Conservation (phyloP, 2,797 vertebrate species). For the Trichosurus vulpecula region DNA sequence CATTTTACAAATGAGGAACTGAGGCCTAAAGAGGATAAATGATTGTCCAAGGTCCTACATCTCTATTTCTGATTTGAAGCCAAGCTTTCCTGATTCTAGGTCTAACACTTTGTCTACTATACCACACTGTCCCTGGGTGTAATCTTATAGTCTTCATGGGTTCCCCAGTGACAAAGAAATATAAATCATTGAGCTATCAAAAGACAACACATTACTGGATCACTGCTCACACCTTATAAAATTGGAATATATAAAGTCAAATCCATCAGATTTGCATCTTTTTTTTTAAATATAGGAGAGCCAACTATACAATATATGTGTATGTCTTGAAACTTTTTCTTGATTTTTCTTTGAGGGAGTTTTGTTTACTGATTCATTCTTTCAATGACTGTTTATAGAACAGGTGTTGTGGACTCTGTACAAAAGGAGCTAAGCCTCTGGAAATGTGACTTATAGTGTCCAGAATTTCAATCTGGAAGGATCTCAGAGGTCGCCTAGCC, state of each 20-base stretch:
- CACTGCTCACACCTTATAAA: not conserved
- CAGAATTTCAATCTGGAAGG: not conserved
- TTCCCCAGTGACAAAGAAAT: not conserved
- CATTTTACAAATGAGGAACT: not conserved
- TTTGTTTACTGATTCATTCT: not conserved
- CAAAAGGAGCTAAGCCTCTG: not conserved
- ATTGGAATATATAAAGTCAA: not conserved
- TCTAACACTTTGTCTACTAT: not conserved
- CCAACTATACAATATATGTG: not conserved
- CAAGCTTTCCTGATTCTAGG: not conserved
- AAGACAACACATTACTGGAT: not conserved
- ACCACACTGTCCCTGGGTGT: not conserved
- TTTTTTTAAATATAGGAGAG: not conserved
- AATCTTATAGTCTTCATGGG: too few species aligned
- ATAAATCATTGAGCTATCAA: not conserved
- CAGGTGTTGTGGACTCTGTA: not conserved
- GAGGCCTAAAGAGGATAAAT: not conserved
- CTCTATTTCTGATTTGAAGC: not conserved
- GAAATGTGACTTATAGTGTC: not conserved
- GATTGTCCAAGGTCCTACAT: not conserved
- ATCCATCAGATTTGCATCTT: not conserved
- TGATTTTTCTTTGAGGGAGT: not conserved
- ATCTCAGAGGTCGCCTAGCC: not conserved
- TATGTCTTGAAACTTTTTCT: not conserved
- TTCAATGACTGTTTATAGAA: not conserved